Conservation (phyloP, 2,113 vertebrate genomes). For the Machaerirhynchus nigripectus region DNA sequence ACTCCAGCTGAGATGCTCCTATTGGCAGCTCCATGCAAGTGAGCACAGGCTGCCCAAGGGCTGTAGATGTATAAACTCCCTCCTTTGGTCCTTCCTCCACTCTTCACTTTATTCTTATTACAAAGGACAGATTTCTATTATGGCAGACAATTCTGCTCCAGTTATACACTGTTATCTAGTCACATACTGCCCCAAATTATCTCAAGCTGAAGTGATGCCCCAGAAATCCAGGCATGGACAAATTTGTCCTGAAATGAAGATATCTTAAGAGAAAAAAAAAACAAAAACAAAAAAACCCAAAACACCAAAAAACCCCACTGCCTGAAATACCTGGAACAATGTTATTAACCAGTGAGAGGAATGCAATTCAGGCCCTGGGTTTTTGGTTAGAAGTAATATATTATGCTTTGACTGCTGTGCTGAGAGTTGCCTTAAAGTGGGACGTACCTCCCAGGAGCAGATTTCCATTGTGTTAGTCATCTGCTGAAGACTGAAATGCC, state of each 20-base stretch:
- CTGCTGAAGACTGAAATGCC: background rate
- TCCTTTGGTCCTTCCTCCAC: background rate
- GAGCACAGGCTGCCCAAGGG: background rate
- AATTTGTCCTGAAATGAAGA: background rate
- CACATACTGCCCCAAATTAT: background rate
- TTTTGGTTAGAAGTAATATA: background rate
- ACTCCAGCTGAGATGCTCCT: accelerated
- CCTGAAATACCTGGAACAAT: background rate
- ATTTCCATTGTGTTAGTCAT: background rate
- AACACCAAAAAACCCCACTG: accelerated
- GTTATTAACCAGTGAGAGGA: background rate
- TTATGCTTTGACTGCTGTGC: background rate
- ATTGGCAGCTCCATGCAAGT: background rate
- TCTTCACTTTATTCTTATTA: background rate
- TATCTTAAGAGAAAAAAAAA: background rate
- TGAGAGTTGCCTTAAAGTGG: background rate
- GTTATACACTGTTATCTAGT: background rate
- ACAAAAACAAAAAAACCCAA: background rate
- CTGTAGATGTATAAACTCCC: accelerated
- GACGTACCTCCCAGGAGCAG: background rate
- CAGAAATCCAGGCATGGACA: background rate
- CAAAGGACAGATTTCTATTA: background rate
- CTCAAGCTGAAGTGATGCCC: background rate
- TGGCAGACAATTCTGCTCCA: background rate
- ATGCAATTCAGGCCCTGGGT: background rate